Conservation (phyloP, 2,888 invertebrate genomes). For the Drosophila kanekoi region DNA sequence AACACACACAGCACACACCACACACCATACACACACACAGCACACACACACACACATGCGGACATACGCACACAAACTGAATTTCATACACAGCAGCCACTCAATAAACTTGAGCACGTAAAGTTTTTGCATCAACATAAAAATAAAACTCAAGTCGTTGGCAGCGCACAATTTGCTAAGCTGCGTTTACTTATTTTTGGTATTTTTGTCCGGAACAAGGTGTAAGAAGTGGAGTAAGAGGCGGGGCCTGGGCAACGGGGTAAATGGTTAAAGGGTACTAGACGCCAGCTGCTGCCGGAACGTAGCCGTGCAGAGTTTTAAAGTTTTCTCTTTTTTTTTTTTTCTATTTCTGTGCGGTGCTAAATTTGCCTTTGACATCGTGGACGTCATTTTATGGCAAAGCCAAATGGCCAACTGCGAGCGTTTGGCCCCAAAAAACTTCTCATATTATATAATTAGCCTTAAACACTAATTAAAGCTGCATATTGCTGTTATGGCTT, state of each 20-base stretch:
- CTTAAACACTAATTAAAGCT: constrained; percentile 56
- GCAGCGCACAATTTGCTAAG: constrained; percentile 65
- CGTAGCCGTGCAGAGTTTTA: constrained; percentile 36
- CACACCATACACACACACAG: constrained; percentile 14
- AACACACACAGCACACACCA: constrained; percentile 10
- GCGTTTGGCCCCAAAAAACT: constrained; percentile 23
- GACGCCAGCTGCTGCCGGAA: constrained; percentile 26
- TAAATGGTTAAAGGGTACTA: constrained; percentile 19
- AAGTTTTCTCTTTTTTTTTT: constrained; percentile 29
- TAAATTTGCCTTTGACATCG: constrained; percentile 54
- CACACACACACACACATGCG: background rate
- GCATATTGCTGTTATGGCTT: constrained; percentile 32
- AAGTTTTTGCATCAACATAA: constrained; percentile 71
- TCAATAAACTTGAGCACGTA: constrained; percentile 70
- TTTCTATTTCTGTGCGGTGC: constrained; percentile 7
- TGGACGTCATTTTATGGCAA: constrained; percentile 41
- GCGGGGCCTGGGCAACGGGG: background rate
- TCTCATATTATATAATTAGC: constrained; percentile 50
- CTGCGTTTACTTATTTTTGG: constrained; percentile 61
- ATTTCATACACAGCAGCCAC: constrained; percentile 45
- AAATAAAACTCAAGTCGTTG: constrained; percentile 70
- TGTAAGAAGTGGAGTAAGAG: constrained; percentile 1
- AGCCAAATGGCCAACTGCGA: constrained; percentile 36
- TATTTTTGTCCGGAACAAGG: constrained; percentile 28
- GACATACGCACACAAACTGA: constrained; percentile 7